Conservation (phyloP, 1,140 invertebrate species). For the Reticulitermes speratus region DNA sequence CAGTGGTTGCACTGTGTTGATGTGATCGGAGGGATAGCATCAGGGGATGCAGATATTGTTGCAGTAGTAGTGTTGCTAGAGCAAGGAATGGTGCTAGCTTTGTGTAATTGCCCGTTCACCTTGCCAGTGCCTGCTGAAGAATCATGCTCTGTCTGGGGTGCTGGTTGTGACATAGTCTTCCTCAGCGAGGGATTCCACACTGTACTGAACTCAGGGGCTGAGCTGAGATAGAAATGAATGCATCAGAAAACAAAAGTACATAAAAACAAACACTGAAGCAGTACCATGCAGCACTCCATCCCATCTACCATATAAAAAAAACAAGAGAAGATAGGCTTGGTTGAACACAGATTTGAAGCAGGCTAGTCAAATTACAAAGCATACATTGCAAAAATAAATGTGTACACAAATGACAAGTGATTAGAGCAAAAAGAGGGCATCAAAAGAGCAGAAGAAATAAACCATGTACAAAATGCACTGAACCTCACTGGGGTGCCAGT, state of each 20-base stretch:
- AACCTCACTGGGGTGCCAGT: not conserved
- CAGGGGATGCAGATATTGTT: not conserved
- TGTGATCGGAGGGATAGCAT: constrained; percentile 17
- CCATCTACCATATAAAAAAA: not conserved
- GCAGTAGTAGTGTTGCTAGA: constrained; percentile 4
- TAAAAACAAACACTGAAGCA: constrained; percentile 19
- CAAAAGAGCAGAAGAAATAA: constrained; percentile 25
- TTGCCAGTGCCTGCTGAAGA: not conserved
- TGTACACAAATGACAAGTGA: not conserved
- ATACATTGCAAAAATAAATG: constrained; percentile 16
- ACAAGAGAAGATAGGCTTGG: no score
- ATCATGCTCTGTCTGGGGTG: constrained; percentile 31
- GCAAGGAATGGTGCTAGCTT: constrained; percentile 28
- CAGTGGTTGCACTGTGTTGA: not conserved
- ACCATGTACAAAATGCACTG: constrained; percentile 20
- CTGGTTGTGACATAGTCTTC: constrained; percentile 50
- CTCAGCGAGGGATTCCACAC: constrained; percentile 45
- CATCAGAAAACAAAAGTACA: constrained; percentile 29
- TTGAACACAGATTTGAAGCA: not conserved
- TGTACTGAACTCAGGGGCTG: constrained; percentile 43
- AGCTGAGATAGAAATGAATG: constrained; percentile 44
- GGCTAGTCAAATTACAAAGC: constrained; percentile 10
- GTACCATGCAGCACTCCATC: not conserved
- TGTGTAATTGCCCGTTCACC: constrained; percentile 11
- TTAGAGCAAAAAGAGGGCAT: not conserved